phyloP scores from a whole-genome alignment of 2,113 vertebrate genomes.

The Thunnus maccoyii region DNA sequence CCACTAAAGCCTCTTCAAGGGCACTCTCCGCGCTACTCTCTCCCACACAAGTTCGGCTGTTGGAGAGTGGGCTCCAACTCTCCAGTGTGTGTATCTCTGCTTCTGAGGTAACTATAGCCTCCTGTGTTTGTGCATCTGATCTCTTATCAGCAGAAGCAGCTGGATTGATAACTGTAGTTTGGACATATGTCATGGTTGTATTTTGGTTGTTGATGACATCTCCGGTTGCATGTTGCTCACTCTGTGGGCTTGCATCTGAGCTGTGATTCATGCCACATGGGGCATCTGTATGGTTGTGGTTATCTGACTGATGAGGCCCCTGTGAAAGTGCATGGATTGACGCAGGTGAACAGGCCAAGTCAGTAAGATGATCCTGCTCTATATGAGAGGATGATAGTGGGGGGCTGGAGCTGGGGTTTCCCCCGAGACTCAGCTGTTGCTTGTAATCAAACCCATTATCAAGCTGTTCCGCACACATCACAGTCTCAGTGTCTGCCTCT shows the following conservation, averaged over 20 bases:
- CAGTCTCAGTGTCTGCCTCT: conserved; percentile 36
- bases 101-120: conserved; percentile 61
- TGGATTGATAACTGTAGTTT: conserved; percentile 60
- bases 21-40: conserved; percentile 70
- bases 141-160: conserved; percentile 34
- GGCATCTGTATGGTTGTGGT: conserved; percentile 54
- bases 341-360: conserved; percentile 63
- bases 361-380: conserved; percentile 77
- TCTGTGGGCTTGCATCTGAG: conserved; percentile 49
- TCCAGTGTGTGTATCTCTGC: conserved; percentile 54
- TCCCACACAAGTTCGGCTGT: conserved; percentile 74
- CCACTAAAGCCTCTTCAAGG: conserved; percentile 78
- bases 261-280: conserved; percentile 48
- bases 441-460: conserved; percentile 62
- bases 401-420: conserved; percentile 58
- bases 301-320: conserved; percentile 59
- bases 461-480: conserved; percentile 52
- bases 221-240: conserved; percentile 42
- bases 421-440: conserved; percentile 74
- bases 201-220: conserved; percentile 56
- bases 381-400: conserved; percentile 47
- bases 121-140: conserved; percentile 58
- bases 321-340: conserved; percentile 38
- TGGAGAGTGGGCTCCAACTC: conserved; percentile 58
- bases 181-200: conserved; percentile 63